Base-by-base conservation (phyloP, 2,888 invertebrate genomes). In the Colletes collaris region DNA sequence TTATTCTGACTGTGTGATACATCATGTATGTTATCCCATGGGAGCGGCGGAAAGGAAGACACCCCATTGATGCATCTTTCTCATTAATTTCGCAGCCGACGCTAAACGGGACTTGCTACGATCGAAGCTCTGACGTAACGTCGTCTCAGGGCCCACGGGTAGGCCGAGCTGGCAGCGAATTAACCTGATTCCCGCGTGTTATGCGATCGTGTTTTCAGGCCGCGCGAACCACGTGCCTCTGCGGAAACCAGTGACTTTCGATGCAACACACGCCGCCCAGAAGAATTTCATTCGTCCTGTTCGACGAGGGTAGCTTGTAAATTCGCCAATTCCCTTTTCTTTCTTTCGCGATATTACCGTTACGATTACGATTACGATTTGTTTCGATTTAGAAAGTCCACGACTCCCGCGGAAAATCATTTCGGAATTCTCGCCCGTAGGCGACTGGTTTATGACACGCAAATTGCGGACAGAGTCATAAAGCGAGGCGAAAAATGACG, bases 161-260 rank as follows among this genome's bases (percentile, higher is more conserved):
- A 84, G 76, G 49, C 60, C 49, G 60, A 66, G 68, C 66, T 69
- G n/a, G 40, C 13, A 63, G 62, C 46, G 46, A 76, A 58, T 73
- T 81, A 76, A 70, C 84, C 71, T 52, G 35, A 79, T 79, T 79
- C 73, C 63, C 62, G 55, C 19, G 59, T 67, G 53, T 73, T 58
- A 37, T 67, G 50, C 55, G 62, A 55, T 69, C 49, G 59, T 70
- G 60, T 70, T 78, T 79, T 64, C 67, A 62, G 27, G 64, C 63
- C 63, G 37, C n/a, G 16, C 50, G 37, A 19, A 46, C 58, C 65
- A 68, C 77, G 68, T 40, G 58, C 70, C 44, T 46, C n/a, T 49
- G 16, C 52, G 63, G 63, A 50, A 64, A 64, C 37, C 35, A 5
- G 59, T 53, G 69, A 79, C 64, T 77, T 66, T 81, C 78, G 63